Conservation (phyloP, 2,888 invertebrate genomes). For the Biston betularia region DNA sequence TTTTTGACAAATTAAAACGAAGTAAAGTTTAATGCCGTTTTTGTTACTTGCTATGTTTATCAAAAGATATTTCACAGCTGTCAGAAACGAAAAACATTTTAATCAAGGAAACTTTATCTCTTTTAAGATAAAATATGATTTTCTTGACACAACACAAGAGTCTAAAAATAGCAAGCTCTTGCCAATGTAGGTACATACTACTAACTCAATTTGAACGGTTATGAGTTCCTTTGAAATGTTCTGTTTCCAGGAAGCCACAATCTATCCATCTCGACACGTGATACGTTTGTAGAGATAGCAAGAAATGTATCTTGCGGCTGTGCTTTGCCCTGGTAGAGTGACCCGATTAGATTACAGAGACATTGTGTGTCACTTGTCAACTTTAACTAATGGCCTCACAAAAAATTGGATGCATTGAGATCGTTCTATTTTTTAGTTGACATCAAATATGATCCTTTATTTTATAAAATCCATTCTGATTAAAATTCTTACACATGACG, state of each 20-base stretch:
- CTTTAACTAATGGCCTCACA: slow-evolving; percentile 56
- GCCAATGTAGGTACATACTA: not conserved
- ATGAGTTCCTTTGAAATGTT: slow-evolving; percentile 21
- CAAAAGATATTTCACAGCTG: no score
- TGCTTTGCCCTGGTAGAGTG: slow-evolving; percentile 52
- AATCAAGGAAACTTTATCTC: no score
- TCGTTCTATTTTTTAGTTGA: slow-evolving; percentile 3
- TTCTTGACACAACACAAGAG: not conserved
- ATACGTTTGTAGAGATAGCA: slow-evolving; percentile 36
- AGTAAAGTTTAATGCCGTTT: no score
- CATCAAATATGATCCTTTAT: not conserved
- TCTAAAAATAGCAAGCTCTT: slow-evolving; percentile 6
- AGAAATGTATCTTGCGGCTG: slow-evolving; percentile 47
- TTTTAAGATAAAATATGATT: not conserved
- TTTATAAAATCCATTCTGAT: not conserved
- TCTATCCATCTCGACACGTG: slow-evolving; percentile 26
- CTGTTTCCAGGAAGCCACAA: slow-evolving; percentile 32
- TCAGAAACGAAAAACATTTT: no score
- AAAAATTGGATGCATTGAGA: slow-evolving; percentile 53
- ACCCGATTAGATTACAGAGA: slow-evolving; percentile 73
- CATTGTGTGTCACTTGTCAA: slow-evolving; percentile 76
- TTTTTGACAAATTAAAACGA: no score
- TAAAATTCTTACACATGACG: not conserved
- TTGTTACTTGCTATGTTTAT: no score
- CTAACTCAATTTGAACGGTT: slow-evolving; percentile 15